phyloP scores from a whole-genome alignment of 64 coral and sea anemone species.

The Trachythela sp. region DNA sequence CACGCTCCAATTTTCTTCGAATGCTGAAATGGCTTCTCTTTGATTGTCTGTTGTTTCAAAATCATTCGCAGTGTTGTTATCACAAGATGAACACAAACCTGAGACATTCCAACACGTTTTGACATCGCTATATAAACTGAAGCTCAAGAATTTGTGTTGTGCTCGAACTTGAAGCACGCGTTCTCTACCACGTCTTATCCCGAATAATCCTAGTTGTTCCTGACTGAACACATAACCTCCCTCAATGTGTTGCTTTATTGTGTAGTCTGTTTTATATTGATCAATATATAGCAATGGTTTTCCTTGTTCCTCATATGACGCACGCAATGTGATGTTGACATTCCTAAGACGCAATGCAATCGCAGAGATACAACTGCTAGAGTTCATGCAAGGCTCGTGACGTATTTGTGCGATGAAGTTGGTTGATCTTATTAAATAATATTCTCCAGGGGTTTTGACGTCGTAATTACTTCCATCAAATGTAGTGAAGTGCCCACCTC shows the following conservation, averaged over 20 bases:
- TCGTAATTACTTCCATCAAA: slow-evolving; percentile 22
- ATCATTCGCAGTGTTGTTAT: slow-evolving; percentile 64
- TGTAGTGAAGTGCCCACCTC: slow-evolving; percentile 17
- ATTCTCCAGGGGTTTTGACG: not conserved
- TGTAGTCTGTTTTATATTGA: not conserved
- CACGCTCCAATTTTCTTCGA: slow-evolving; percentile 45
- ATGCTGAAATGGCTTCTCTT: slow-evolving; percentile 2
- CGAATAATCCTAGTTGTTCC: not conserved
- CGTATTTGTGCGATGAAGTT: not conserved
- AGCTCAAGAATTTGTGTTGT: not conserved
- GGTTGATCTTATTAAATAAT: not conserved
- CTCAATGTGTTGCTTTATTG: not conserved
- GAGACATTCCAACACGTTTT: slow-evolving; percentile 1
- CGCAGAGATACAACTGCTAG: not conserved
- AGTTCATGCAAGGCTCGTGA: slow-evolving; percentile 9
- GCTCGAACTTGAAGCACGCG: not conserved
- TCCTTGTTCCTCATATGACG: not conserved
- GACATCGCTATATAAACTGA: not conserved
- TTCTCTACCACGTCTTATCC: not conserved
- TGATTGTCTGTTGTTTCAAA: slow-evolving; percentile 39
- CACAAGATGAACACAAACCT: slow-evolving; percentile 75
- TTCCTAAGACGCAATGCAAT: not conserved
- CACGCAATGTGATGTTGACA: not conserved
- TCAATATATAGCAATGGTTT: not conserved
- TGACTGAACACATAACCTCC: slow-evolving; percentile 9